Evolutionary conservation across 2,797 vertebrate species (phyloP), one percentile per base, ranked within the genome.

Genomic region (Hemibagrus guttatus): DNA sequence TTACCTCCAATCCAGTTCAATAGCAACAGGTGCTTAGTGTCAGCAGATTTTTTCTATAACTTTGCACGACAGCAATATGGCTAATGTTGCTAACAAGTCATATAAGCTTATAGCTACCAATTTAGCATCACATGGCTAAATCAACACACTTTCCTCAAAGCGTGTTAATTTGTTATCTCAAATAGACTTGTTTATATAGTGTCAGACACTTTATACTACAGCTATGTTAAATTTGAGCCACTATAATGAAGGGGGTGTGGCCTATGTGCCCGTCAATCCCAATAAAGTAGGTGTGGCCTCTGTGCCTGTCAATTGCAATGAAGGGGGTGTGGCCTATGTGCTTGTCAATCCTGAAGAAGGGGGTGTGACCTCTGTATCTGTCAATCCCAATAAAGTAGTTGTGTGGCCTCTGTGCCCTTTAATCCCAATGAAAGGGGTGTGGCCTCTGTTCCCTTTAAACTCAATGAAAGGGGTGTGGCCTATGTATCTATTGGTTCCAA

Each of bases 141-240:
- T 81, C 58, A 46, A 64, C 14, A 64, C 59, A 19, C 13, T 81
- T n/a, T 35, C 39, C 39, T 64, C 79, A n/a, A 61, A 42, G 6
- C 12, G 13, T 79, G 78, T 35, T 78, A 61, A 81, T 23, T 19
- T 81, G 80, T 52, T 21, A 64, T 52, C 26, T 8, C 26, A 49
- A 81, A 81, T 81, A 81, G 61, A 81, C 42, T 46, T 52, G 42
- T 66, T 81, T 64, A 28, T 49, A 42, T 42, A 16, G 35, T 39
- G 61, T 61, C 78, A 42, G 61, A 81, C 17, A 81, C 78, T 13
- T 80, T 61, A 61, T 16, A 23, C 78, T 42, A 14, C 61, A 81
- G 80, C 79, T 28, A 81, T 81, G 59, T 63, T 63, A 46, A 61
- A 49, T 46, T 26, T 46, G 58, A 81, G 35, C 42, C 23, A 5